Base-by-base conservation (phyloP, 1,140 invertebrate species). In the Steinernema khuongi region DNA sequence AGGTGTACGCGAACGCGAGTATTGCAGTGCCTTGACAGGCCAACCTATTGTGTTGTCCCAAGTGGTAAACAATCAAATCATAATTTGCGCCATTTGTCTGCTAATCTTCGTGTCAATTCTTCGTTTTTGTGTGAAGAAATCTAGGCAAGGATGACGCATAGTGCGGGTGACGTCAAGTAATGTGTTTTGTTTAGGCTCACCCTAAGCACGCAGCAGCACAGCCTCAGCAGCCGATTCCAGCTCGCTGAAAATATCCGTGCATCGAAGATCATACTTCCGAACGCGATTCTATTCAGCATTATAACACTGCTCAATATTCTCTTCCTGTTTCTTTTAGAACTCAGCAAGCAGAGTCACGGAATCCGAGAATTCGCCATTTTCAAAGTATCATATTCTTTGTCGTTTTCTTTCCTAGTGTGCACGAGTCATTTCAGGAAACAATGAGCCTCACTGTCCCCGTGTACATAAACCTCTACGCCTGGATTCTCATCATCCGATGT, bases 401-500 rank as follows among this genome's bases (percentile, higher is more conserved):
- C n/a, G 11, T 60, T 60, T 60, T n/a, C 50, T 14, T 60, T 2
- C n/a, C n/a, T 7, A 41, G 36, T 60, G 26, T 7, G 50, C 50
- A 7, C 19, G 26, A 60, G 14, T 60, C 4, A 41, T 41, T 60
- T 60, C 19, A 60, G 50, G 50, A 60, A 22, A 14, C 19, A 22
- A 60, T 60, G 50, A 60, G 50, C 22, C 50, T 60, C 50, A 60
- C 50, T n/a, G 50, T 60, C 22, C 50, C 50, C 50, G 22, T 60
- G 4, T 60, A 60, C 22, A 60, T 60, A 14, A 60, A 60, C 50
- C 4, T 60, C 26, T 60, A 60, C 22, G 22, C 50, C 4, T 60
- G 50, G 50, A 60, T 60, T 4, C 26, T 60, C 50, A 60, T 60
- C 19, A 14, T 60, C 26, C 50, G 50, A 14, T 60, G 50, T 22